These are phyloP conservation scores for Pasiphila rectangulata DNA, from an alignment of 2,888 invertebrate species.

Conservation along the genomic window DNA sequence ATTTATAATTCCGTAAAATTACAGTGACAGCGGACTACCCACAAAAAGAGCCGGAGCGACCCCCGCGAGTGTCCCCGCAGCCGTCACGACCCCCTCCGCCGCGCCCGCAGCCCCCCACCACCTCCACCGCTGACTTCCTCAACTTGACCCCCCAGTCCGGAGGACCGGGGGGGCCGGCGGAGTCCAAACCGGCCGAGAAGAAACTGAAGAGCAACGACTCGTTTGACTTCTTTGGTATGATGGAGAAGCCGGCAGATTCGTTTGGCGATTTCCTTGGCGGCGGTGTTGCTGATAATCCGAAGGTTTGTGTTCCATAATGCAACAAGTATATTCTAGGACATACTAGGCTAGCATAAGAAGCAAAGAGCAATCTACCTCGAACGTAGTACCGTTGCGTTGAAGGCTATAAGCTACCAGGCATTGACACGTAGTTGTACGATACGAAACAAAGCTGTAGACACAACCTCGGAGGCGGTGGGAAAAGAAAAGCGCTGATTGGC, in stretches of 20 bases:
- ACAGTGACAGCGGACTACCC: slow-evolving; percentile 63
- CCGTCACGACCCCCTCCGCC: slow-evolving; percentile 47
- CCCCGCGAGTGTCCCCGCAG: slow-evolving; percentile 44
- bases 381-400: no score
- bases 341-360: no score
- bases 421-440: no score
- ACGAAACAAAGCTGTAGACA: no score
- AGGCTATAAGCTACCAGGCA: no score
- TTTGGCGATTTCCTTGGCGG: slow-evolving; percentile 74
- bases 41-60: slow-evolving; percentile 39
- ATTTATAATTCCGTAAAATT: background rate
- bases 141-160: slow-evolving; percentile 44
- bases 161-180: no score
- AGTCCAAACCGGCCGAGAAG: no score
- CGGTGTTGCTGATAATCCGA: slow-evolving; percentile 44
- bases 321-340: no score
- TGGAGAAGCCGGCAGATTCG: slow-evolving; percentile 78
- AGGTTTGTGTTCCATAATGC: slow-evolving; percentile 36
- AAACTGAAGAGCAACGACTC: slow-evolving; percentile 71
- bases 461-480: no score
- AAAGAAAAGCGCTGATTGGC: no score
- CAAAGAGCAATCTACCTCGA: no score
- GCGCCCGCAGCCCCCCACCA: slow-evolving; percentile 43
- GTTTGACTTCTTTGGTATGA: slow-evolving; percentile 81
- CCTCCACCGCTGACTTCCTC: slow-evolving; percentile 58